Evolutionary conservation across 2,888 invertebrate species (phyloP), one percentile per base, ranked within the genome.

Genomic region (Chromoteleia sp.): DNA sequence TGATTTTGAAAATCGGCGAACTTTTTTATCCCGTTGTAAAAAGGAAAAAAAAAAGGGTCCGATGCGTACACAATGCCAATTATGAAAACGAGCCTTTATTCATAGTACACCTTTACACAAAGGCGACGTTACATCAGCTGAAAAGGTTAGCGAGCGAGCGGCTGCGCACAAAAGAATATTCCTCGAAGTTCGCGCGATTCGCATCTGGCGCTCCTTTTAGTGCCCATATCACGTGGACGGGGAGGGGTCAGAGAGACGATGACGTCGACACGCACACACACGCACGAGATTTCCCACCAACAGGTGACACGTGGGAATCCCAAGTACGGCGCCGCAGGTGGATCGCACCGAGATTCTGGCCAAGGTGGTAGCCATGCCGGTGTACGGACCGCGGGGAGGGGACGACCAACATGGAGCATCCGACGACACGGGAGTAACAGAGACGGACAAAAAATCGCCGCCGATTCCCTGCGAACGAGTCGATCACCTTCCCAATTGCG

Each of bases 261-360:
- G 84, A 83, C 83, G 85, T 83, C 83, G 84, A 79, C 76, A 76
- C 67, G 52, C 25, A 19, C 54, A 33, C 29, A 30, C 48, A 71
- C 79, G 79, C 78, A 65, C 83, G 85, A 84, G 86, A 87, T 89
- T 89, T 89, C 89, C 90, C 54, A 75, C 89, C 91, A 90, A 90
- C 91, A 90, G 90, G 90, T 91, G 91, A 90, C 90, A 91, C 89
- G 89, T 91, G 91, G 89, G 90, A 90, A 90, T 88, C 88, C 87
- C 86, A 83, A 86, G 86, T 84, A 85, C 86, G 86, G 85, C 85
- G 86, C 85, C 86, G 87, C 89, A 88, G 90, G 89, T 90, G 89
- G 87, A 90, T 86, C 84, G 82, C 85, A 56, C 59, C 58, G 71
- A 73, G 78, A 68, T 56, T 83, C 74, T 61, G 50, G 61, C 67